A percentile compares a stretch with the other conserved stretches of the same genome.
These are phyloP conservation scores for Plusia festucae DNA, from an alignment of 2,888 invertebrate genomes.

Conservation along the genomic window DNA sequence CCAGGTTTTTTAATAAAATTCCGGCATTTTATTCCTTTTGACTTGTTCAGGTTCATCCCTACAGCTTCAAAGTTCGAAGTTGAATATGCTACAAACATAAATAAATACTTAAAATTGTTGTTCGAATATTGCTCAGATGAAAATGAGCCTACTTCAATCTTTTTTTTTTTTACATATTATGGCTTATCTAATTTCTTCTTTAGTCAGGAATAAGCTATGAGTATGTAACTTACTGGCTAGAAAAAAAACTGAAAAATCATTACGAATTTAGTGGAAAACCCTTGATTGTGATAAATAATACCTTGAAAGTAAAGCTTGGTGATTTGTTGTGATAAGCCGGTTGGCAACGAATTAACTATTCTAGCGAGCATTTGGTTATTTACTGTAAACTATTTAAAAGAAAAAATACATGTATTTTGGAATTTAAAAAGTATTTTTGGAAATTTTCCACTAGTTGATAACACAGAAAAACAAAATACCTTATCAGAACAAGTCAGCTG, in stretches of 20 bases:
- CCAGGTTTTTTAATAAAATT: background rate
- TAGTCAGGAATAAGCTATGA: background rate
- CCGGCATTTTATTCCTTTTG: slow-evolving; percentile 8
- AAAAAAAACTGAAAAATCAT: background rate
- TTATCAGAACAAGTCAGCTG: slow-evolving; percentile 48
- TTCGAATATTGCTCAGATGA: slow-evolving; percentile 5
- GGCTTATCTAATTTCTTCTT: background rate
- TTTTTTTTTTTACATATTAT: background rate
- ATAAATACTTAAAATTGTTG: slow-evolving; percentile 1
- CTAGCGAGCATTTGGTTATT: slow-evolving; percentile 87
- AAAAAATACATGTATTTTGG: background rate
- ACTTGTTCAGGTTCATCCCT: slow-evolving; percentile 15
- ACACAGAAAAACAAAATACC: slow-evolving; percentile 49
- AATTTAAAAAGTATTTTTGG: background rate
- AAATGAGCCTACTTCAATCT: too few relatives aligned
- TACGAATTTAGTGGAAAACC: background rate
- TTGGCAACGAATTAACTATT: slow-evolving; percentile 89
- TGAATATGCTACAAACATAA: slow-evolving; percentile 16
- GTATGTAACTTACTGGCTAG: background rate
- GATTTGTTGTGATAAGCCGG: slow-evolving; percentile 89
- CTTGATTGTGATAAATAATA: slow-evolving; percentile 64
- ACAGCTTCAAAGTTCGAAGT: slow-evolving; percentile 11
- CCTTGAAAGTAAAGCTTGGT: slow-evolving; percentile 92
- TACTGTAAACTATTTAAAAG: slow-evolving; percentile 3
- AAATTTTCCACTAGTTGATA: slow-evolving; percentile 18